phyloP scores from a whole-genome alignment of 2,113 vertebrate species.

The Paramisgurnus dabryanus region DNA sequence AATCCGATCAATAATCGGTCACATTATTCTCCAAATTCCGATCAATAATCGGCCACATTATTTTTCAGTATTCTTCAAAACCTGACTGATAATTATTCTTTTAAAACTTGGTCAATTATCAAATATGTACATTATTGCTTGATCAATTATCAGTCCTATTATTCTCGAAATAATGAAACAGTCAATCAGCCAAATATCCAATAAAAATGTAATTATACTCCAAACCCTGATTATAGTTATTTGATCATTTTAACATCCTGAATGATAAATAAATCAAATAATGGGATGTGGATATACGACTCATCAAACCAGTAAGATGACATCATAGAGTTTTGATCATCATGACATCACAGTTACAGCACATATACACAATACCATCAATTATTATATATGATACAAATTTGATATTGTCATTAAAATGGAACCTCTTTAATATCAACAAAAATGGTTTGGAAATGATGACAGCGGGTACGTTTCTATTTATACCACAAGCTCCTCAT shows the following conservation, averaged over 20 bases:
- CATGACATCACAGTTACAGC: not conserved
- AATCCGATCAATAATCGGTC: not conserved
- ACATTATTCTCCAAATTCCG: not conserved
- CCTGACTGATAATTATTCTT: conserved; percentile 53
- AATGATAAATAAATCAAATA: not conserved
- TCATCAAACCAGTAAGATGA: not conserved
- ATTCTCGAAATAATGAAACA: no score
- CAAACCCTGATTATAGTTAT: no score
- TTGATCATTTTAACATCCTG: no score
- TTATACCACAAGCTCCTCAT: not conserved
- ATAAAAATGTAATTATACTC: no score
- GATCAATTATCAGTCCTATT: not conserved
- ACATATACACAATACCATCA: not conserved
- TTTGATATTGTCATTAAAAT: not conserved
- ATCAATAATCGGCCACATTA: not conserved
- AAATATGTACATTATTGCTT: no score
- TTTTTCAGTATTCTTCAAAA: conserved; percentile 72
- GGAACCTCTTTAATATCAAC: not conserved
- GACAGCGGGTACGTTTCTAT: not conserved
- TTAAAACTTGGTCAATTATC: not conserved
- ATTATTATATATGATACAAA: not conserved
- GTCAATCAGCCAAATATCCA: no score
- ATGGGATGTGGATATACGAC: not conserved
- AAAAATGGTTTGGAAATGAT: not conserved
- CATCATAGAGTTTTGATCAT: not conserved